Evolutionary conservation across 2,888 invertebrate genomes (phyloP).

Genomic region (Noctua comes): DNA sequence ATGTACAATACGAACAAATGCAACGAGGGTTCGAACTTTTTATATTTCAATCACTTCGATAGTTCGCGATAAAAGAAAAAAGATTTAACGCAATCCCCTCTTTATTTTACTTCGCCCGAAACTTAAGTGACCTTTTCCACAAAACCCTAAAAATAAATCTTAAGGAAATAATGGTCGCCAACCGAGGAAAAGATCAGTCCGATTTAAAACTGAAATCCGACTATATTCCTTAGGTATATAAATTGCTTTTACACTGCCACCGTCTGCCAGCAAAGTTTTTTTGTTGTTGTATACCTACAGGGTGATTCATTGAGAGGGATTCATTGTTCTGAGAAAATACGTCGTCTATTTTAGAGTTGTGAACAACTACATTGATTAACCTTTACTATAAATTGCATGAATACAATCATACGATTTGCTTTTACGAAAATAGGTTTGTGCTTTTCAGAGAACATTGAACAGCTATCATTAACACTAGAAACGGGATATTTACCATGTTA

Average conservation of each 20-base stretch:
- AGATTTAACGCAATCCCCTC: slow-evolving; percentile 23
- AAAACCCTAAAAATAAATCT: slow-evolving; percentile 56
- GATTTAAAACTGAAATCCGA: slow-evolving; percentile 59
- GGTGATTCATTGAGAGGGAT: slow-evolving; percentile 5
- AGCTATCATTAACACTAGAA: too few relatives aligned
- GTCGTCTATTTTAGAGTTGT: background rate
- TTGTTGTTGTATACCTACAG: slow-evolving; percentile 33
- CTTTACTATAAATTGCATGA: background rate
- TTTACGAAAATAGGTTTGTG: background rate
- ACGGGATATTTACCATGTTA: too few relatives aligned
- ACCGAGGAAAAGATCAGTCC: slow-evolving; percentile 50
- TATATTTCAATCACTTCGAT: slow-evolving; percentile 45
- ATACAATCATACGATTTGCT: background rate
- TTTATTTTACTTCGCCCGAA: slow-evolving; percentile 45
- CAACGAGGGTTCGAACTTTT: slow-evolving; percentile 3
- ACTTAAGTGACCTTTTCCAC: slow-evolving; percentile 47
- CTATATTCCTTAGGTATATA: slow-evolving; percentile 49
- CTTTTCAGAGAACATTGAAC: background rate
- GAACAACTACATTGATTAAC: background rate
- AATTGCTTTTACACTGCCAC: slow-evolving; percentile 46
- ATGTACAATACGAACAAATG: background rate
- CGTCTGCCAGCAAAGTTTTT: slow-evolving; percentile 26
- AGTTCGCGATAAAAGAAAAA: slow-evolving; percentile 40
- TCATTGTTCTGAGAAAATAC: slow-evolving; percentile 10
- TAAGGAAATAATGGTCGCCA: slow-evolving; percentile 54